Percentiles rank a stretch among this genome's conserved stretches.
Conservation (phyloP, 1,140 invertebrate species). For the Diabrotica virgifera region DNA sequence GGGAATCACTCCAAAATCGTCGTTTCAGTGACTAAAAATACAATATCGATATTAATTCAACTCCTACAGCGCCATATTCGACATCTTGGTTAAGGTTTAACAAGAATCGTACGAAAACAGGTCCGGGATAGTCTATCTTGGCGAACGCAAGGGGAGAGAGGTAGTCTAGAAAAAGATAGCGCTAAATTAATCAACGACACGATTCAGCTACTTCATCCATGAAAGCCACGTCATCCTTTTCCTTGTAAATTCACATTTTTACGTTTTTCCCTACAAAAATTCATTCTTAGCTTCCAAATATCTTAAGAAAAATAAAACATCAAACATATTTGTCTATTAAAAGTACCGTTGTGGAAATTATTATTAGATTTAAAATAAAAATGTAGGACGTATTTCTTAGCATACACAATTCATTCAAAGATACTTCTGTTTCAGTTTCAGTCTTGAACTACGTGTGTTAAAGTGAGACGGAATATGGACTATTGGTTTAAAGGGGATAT, state of each 20-base stretch:
- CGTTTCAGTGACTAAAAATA: slow-evolving; percentile 35
- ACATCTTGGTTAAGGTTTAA: slow-evolving; percentile 45
- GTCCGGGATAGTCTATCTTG: slow-evolving; percentile 43
- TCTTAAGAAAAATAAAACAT: neutral
- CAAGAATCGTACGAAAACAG: slow-evolving; percentile 41
- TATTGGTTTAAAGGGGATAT: slow-evolving; percentile 42
- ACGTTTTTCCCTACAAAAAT: neutral
- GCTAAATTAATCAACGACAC: slow-evolving; percentile 18
- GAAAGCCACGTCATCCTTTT: slow-evolving; percentile 18
- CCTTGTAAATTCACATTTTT: slow-evolving; percentile 12
- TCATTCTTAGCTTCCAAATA: neutral
- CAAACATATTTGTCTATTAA: neutral
- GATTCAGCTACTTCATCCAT: slow-evolving; percentile 16
- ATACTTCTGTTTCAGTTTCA: slow-evolving; percentile 33
- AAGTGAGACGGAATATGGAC: slow-evolving; percentile 32
- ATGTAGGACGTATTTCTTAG: slow-evolving; percentile 30
- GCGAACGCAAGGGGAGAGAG: slow-evolving; percentile 35
- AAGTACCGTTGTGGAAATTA: neutral
- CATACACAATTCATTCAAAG: slow-evolving; percentile 23
- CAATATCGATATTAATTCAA: slow-evolving; percentile 40
- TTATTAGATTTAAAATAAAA: slow-evolving; percentile 17
- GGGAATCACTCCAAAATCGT: slow-evolving; percentile 21
- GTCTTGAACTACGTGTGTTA: slow-evolving; percentile 10
- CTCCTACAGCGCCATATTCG: slow-evolving; percentile 38
- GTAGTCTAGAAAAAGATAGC: slow-evolving; percentile 27